These are phyloP conservation scores for Pseudopodoces humilis DNA, from an alignment of 2,113 vertebrate species.

Conservation along the genomic window DNA sequence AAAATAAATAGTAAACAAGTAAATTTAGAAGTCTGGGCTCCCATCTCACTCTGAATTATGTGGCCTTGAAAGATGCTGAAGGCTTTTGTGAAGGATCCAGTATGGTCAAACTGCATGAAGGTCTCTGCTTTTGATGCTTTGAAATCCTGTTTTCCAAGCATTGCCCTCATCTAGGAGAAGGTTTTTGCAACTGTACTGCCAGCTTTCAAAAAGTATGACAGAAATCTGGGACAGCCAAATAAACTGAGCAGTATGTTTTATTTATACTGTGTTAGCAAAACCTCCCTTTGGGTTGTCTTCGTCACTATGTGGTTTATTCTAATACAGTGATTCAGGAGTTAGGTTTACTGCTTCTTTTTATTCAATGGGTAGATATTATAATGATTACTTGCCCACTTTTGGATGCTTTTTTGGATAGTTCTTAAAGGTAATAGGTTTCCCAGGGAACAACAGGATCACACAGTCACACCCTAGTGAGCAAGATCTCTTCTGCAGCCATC, in stretches of 20 bases:
- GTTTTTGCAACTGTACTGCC: neutral
- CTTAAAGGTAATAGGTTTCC: neutral
- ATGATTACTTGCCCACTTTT: neutral
- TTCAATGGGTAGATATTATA: neutral
- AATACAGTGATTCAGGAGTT: neutral
- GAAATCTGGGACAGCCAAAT: neutral
- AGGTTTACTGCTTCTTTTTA: neutral
- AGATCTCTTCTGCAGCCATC: neutral
- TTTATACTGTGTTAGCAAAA: neutral
- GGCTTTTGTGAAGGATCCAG: neutral
- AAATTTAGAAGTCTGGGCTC: neutral
- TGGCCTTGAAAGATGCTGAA: neutral
- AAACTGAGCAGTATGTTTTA: neutral
- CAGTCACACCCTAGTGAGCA: neutral
- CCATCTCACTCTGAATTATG: neutral
- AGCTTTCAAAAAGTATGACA: neutral
- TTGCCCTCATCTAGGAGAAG: neutral
- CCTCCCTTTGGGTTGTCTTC: neutral
- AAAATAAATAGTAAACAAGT: fast-evolving
- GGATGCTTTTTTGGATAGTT: neutral
- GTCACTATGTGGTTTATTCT: neutral
- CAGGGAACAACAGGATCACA: neutral
- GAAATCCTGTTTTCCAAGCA: neutral
- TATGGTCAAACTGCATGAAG: neutral
- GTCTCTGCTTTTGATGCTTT: neutral